Base-by-base conservation (phyloP, 2,113 vertebrate genomes). In the Pluvianellus socialis region DNA sequence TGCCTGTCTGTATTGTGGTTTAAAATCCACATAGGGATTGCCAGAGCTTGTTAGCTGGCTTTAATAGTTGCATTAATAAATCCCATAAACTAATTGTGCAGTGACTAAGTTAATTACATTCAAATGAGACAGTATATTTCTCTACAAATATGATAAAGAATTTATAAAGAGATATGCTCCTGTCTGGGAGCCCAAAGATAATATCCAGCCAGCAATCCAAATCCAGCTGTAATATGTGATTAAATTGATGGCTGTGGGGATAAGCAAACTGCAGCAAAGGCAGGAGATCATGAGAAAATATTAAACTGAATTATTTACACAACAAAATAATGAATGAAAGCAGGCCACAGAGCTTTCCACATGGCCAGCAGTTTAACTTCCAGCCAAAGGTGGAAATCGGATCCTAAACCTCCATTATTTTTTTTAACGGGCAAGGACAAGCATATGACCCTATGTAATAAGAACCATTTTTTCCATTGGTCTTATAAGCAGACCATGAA, bases 51-150 rank as follows among this genome's bases (percentile, higher is more conserved):
- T 96, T 98, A 98, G 86, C 80, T 88, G 61, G 63, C 92, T 97
- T 97, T 96, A 97, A 96, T 83, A 86, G 95, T 70, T 90, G 90
- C 97, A 96, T 96, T 97, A 97, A 98, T 97, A 96, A 96, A 96
- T 96, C 88, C 94, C 96, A 90, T 95, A 97, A 97, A 95, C 82
- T 92, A 97, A 96, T 89, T 96, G 92, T 53, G 74, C 13, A 86
- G 72, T 63, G 71, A 93, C 88, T 87, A 95, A 92, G 92, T 92
- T 92, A 96, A 97, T 93, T 97, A 95, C 94, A 89, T 74, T 89
- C 72, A 91, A 91, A 94, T 71, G 79, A 96, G 79, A 96, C 72
- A 81, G 40, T 81, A 52, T 70, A 79, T 88, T 96, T 86, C 86
- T 91, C 81, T 79, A 80, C 86, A 95, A 97, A 94, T 77, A 79